Conservation (phyloP, 2,113 vertebrate genomes). For the Pangasianodon gigas region DNA sequence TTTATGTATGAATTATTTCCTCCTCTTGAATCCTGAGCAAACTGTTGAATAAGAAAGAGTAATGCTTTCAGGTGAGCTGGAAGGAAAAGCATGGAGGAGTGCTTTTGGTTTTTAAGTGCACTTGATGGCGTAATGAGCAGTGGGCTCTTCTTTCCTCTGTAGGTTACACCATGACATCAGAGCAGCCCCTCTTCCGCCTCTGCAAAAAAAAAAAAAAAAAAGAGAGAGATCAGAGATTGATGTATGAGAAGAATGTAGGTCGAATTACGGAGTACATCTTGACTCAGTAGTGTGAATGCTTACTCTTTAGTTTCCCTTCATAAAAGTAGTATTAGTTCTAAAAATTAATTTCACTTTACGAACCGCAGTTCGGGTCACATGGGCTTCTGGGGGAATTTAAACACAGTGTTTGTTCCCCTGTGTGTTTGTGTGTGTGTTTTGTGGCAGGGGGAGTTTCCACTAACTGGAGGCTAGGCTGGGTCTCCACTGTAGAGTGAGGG, state of each 20-base stretch:
- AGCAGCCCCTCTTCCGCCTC: background rate
- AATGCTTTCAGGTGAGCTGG: background rate
- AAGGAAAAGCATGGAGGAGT: constrained; percentile 5
- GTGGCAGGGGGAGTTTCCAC: constrained; percentile 67
- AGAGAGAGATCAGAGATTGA: background rate
- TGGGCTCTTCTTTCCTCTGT: constrained; percentile 45
- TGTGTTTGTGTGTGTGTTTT: background rate
- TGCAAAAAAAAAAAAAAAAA: background rate
- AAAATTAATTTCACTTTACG: constrained; percentile 63
- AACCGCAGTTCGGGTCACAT: constrained; percentile 20
- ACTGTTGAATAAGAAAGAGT: background rate
- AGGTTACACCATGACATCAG: constrained; percentile 41
- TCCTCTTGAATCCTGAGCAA: background rate
- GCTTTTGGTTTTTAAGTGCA: background rate
- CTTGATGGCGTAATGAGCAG: background rate
- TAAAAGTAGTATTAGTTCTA: background rate
- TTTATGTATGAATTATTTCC: background rate
- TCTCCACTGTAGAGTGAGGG: constrained; percentile 43
- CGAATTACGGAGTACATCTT: background rate
- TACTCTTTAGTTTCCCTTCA: background rate
- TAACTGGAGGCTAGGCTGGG: constrained; percentile 29
- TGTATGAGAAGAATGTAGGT: background rate
- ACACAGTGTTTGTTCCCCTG: background rate
- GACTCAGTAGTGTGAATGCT: background rate
- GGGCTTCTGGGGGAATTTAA: constrained; percentile 60